These are phyloP conservation scores for Chalcis sispes DNA, from an alignment of 2,888 invertebrate genomes.

Conservation along the genomic window DNA sequence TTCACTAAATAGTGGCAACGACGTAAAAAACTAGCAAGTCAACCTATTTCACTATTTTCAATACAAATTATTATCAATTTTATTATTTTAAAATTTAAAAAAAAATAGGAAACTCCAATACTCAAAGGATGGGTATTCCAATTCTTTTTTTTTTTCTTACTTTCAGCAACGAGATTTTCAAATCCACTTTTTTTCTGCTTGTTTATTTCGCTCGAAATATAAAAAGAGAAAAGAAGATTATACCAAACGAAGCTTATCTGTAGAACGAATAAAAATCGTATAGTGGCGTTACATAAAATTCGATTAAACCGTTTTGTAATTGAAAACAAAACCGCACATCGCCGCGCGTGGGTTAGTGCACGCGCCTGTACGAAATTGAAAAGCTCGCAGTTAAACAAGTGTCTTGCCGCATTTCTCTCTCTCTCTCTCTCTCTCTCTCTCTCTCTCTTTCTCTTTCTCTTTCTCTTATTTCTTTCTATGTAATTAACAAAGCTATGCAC, in stretches of 20 bases:
- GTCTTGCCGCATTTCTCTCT: conserved; percentile 20
- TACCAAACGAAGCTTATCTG: neutral
- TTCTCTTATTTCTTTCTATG: too few relatives aligned
- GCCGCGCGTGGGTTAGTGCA: neutral
- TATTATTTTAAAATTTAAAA: too few relatives aligned
- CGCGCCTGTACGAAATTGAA: neutral
- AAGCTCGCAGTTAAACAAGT: conserved; percentile 26
- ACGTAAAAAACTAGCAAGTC: neutral
- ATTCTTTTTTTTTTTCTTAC: too few relatives aligned
- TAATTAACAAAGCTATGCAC: conserved; percentile 25
- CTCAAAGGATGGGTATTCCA: too few relatives aligned
- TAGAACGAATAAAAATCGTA: neutral
- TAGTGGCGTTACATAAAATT: conserved; percentile 5
- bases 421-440: too few relatives aligned
- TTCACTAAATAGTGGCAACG: too few relatives aligned
- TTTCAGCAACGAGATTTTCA: neutral
- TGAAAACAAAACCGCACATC: conserved; percentile 17
- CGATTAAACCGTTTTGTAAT: conserved; percentile 11
- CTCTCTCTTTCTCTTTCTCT: too few relatives aligned
- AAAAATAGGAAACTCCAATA: too few relatives aligned
- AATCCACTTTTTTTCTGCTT: neutral
- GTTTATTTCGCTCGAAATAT: neutral
- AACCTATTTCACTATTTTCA: neutral
- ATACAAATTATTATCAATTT: neutral
- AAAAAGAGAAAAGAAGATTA: neutral